A percentile compares a stretch with the other conserved stretches of the same genome.
Conservation (phyloP, 2,797 vertebrate genomes). For the Rhinichthys osculus region DNA sequence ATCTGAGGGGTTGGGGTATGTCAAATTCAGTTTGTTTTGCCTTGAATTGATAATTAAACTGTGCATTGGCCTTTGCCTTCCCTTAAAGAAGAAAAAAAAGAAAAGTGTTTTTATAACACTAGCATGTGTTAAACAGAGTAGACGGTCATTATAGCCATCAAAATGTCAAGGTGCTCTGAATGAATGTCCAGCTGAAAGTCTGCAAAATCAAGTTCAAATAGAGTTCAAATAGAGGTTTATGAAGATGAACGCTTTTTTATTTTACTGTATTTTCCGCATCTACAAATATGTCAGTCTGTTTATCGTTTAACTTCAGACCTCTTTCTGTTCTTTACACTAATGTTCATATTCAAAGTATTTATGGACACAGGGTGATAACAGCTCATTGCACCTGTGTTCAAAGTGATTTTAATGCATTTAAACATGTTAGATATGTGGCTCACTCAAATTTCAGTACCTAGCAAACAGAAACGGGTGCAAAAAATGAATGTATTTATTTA, state of each 20-base stretch:
- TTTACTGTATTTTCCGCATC: background rate
- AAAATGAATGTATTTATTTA: background rate
- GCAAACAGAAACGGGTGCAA: background rate
- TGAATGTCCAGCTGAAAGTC: constrained; percentile 30
- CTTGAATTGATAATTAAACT: constrained; percentile 27
- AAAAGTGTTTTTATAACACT: background rate
- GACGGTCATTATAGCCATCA: constrained; percentile 23
- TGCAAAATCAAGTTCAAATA: constrained; percentile 18
- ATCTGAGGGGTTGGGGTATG: constrained; percentile 11
- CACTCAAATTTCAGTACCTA: background rate
- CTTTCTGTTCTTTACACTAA: constrained; percentile 28
- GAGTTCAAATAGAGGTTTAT: constrained; percentile 28
- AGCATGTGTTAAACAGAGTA: background rate
- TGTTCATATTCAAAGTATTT: constrained; percentile 33
- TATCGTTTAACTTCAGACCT: background rate
- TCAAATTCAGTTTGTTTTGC: constrained; percentile 44
- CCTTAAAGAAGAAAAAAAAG: background rate
- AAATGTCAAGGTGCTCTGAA: constrained; percentile 11
- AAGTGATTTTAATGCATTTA: background rate
- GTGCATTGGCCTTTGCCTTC: constrained; percentile 10
- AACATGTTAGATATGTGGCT: background rate
- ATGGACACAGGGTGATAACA: background rate
- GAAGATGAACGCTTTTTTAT: constrained; percentile 22
- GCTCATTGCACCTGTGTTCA: background rate
- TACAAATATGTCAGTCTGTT: constrained; percentile 6